Evolutionary conservation across 2,888 invertebrate genomes (phyloP), one percentile per base, ranked within the genome.

Genomic region (Cheilosia vernalis): DNA sequence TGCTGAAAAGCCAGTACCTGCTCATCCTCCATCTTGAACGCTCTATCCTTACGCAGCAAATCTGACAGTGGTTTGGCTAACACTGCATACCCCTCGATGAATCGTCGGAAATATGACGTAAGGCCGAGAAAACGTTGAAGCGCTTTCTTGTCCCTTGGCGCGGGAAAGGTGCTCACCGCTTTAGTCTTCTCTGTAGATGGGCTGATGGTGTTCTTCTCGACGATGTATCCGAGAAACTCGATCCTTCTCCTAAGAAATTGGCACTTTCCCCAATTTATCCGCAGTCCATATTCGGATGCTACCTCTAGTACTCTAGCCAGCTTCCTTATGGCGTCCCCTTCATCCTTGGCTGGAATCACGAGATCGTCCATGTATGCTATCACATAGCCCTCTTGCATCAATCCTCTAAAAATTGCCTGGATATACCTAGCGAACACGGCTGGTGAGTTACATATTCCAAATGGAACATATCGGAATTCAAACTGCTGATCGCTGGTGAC

Each of bases 201-300:
- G 81, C 27, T 24, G 30, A 85, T 80, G 6, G 70, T 67, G 2
- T 77, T 73, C 10, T 77, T 60, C 30, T 86, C 78, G 0, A 87
- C 56, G 1, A 83, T 27, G 15, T 87, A 86, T 9, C 81, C 74
- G 0, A 87, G 51, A 33, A 84, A 87, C 15, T 87, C 74, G 2
- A 87, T 70, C 19, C n/a, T 51, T 2, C 21, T 84, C 49, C 58
- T 67, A 15, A 87, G 19, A n/a, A 87, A 86, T 37, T 87, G 80
- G 10, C 87, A 88, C 27, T 88, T 88, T 13, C 30, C 40, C 87
- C 88, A 88, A 15, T 86, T 87, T 1, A 87, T 83, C n/a, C 60
- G 53, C 10, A 87, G 42, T 1, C 81, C 83, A 15, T 77, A 67
- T 21, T 64, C 24, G 4, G 80, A 44, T 7, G 87, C 85, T 6